Evolutionary conservation across 1,140 invertebrate species (phyloP).

Genomic region (Camponotus vicinus): DNA sequence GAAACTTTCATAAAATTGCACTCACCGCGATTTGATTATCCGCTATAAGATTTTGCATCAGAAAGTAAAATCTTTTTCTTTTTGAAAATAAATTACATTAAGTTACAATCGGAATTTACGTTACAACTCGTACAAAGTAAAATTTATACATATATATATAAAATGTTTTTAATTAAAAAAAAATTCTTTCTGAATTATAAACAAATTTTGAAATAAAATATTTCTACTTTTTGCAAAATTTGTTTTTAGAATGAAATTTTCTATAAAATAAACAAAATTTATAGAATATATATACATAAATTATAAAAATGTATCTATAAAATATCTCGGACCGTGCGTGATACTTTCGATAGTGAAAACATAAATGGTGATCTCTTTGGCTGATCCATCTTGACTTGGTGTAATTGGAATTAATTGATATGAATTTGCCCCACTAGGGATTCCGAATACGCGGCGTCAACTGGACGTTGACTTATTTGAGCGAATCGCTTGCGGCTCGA

Average conservation of each 20-base stretch:
- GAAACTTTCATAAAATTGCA: not conserved
- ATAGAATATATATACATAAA: not conserved
- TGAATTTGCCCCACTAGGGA: conserved; percentile 54
- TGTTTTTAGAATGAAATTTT: not conserved
- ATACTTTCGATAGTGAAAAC: not conserved
- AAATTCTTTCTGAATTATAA: too few species aligned
- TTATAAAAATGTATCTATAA: not conserved
- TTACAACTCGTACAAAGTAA: not conserved
- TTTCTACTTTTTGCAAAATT: not conserved
- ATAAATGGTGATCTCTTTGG: not conserved
- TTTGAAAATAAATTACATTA: not conserved
- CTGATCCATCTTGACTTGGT: conserved; percentile 6
- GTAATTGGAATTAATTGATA: conserved; percentile 69
- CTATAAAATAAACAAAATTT: too few species aligned
- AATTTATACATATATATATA: too few species aligned
- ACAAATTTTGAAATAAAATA: too few species aligned
- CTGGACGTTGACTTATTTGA: not conserved
- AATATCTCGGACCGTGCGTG: too few species aligned
- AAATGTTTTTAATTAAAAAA: not conserved
- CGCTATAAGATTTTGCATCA: not conserved
- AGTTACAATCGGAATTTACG: not conserved
- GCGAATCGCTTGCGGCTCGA: not conserved
- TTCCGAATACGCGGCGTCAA: conserved; percentile 8
- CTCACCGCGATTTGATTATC: not conserved
- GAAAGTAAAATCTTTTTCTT: not conserved